These are phyloP conservation scores for Schlechtendalia chinensis DNA, from an alignment of 1,140 invertebrate genomes.

Conservation along the genomic window DNA sequence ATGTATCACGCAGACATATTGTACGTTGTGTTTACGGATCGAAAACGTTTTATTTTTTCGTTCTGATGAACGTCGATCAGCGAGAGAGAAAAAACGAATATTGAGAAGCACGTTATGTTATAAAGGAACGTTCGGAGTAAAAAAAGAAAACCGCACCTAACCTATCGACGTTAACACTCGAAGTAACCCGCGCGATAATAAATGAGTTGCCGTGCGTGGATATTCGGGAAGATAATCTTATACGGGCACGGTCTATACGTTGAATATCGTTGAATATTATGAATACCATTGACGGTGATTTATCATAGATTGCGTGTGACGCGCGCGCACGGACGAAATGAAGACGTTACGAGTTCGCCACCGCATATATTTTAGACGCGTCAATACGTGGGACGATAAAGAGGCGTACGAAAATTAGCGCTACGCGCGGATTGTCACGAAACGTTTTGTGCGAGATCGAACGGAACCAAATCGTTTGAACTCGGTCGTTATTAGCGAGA, in stretches of 20 bases:
- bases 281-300: constrained; percentile 6
- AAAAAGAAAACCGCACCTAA: background rate
- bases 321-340: too few relatives aligned
- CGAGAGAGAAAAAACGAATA: too few relatives aligned
- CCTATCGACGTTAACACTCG: too few relatives aligned
- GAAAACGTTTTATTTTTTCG: background rate
- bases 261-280: background rate
- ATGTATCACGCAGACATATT: background rate
- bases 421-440: too few relatives aligned
- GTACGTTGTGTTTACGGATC: background rate
- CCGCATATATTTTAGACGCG: too few relatives aligned
- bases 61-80: background rate
- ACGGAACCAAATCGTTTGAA: too few relatives aligned
- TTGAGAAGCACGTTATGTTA: too few relatives aligned
- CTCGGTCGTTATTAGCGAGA: too few relatives aligned
- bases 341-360: too few relatives aligned
- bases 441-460: background rate
- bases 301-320: too few relatives aligned
- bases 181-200: background rate
- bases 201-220: background rate
- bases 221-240: background rate
- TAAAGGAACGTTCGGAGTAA: background rate
- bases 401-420: too few relatives aligned
- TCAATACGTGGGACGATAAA: too few relatives aligned
- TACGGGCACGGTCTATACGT: background rate